Conservation (phyloP, 2,888 invertebrate genomes). For the Spodoptera littoralis region DNA sequence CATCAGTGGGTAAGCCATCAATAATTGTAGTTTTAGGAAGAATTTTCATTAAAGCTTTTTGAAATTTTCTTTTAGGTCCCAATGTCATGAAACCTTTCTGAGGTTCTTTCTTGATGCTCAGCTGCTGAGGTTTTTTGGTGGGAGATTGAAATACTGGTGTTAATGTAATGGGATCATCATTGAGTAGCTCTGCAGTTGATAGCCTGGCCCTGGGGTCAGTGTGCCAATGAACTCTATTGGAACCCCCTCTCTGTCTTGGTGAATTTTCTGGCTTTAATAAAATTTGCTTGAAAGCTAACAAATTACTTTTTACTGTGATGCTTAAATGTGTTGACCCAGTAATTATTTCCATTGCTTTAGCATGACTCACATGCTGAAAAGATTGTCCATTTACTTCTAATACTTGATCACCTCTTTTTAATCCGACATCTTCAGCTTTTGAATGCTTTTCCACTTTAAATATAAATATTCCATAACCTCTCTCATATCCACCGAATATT, state of each 20-base stretch:
- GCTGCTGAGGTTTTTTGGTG: constrained; percentile 87
- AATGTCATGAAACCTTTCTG: constrained; percentile 96
- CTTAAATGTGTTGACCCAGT: constrained; percentile 98
- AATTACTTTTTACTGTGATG: constrained; percentile 98
- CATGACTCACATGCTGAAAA: constrained; percentile 97
- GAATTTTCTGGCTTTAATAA: constrained; percentile 93
- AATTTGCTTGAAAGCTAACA: constrained; percentile 94
- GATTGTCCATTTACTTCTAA: constrained; percentile 99
- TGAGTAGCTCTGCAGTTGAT: constrained; percentile 93
- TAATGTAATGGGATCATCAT: constrained; percentile 83
- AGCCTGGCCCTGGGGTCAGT: constrained; percentile 92
- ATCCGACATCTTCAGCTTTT: constrained; percentile 98
- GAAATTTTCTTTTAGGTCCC: constrained; percentile 94
- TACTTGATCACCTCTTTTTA: constrained; percentile 99
- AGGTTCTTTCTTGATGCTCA: constrained; percentile 90
- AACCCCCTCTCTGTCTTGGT: constrained; percentile 91
- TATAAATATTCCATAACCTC: constrained; percentile 97
- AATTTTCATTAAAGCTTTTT: constrained; percentile 95
- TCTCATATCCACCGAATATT: constrained; percentile 97
- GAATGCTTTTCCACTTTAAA: constrained; percentile 97
- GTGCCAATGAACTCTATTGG: constrained; percentile 91
- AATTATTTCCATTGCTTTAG: constrained; percentile 97
- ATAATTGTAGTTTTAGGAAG: constrained; percentile 94
- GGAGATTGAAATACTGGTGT: constrained; percentile 87
- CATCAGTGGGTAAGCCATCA: constrained; percentile 91